Conservation (phyloP, 92 coral and sea anemone genomes). For the Porites rus region DNA sequence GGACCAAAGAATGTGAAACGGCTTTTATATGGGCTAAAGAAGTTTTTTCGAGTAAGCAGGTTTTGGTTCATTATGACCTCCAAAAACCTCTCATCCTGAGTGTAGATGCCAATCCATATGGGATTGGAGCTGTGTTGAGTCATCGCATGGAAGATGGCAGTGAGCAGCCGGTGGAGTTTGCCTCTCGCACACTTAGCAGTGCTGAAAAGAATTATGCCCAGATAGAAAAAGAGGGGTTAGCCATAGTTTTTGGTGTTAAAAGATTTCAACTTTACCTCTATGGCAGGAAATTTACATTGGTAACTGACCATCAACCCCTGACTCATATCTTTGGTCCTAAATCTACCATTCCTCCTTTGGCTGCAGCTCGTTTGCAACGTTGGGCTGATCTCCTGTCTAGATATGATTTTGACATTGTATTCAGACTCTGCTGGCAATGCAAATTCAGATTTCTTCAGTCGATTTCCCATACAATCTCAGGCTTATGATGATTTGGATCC, state of each 20-base stretch:
- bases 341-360: conserved; percentile 31
- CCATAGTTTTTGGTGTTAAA: conserved; percentile 43
- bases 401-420: too few relatives aligned
- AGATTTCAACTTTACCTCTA: conserved; percentile 46
- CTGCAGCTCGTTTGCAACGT: conserved; percentile 39
- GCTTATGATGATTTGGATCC: neutral
- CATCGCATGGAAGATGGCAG: conserved; percentile 30
- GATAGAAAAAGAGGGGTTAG: conserved; percentile 43
- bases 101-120: conserved; percentile 51
- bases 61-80: conserved; percentile 54
- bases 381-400: conserved; percentile 2
- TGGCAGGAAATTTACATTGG: conserved; percentile 37
- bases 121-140: neutral
- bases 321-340: neutral
- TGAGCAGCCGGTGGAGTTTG: conserved; percentile 45
- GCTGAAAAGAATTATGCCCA: conserved; percentile 47
- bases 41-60: conserved; percentile 41
- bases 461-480: too few relatives aligned
- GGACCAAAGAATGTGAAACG: conserved; percentile 42
- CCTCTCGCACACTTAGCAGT: conserved; percentile 40
- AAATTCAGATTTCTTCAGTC: neutral
- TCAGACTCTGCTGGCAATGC: neutral
- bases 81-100: conserved; percentile 41
- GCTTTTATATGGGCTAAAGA: conserved; percentile 53
- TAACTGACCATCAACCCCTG: conserved; percentile 49